A percentile compares a stretch with the other conserved stretches of the same genome.
phyloP scores from a whole-genome alignment of 2,113 vertebrate genomes.

The Okapia johnstoni region DNA sequence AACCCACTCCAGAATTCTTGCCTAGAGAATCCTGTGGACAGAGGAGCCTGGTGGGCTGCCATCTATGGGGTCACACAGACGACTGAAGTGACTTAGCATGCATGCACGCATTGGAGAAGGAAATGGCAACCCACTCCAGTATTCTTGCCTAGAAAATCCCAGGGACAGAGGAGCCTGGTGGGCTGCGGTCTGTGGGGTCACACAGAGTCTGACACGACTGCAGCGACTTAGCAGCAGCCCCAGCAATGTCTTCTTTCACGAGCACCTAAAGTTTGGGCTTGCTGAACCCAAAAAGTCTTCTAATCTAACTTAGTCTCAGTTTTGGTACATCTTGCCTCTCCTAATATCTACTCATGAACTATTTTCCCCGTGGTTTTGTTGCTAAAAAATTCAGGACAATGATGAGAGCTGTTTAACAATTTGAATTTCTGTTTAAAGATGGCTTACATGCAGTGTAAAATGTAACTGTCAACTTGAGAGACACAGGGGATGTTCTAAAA shows the following conservation, averaged over 20 bases:
- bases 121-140: background rate
- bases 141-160: background rate
- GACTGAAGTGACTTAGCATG: background rate
- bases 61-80: background rate
- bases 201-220: rapidly evolving
- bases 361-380: background rate
- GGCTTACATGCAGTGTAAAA: background rate
- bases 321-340: background rate
- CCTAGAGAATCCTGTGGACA: background rate
- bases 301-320: background rate
- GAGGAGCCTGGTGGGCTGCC: background rate
- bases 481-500: background rate
- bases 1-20: background rate
- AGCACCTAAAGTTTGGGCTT: background rate
- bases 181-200: rapidly evolving
- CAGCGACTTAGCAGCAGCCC: background rate
- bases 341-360: background rate
- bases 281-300: background rate
- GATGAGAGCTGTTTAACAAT: background rate
- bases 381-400: background rate
- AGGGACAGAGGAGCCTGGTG: background rate
- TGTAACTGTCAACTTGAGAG: background rate
- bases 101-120: background rate
- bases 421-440: constrained; percentile 10
- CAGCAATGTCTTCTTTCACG: background rate